These are phyloP conservation scores for Rhegmatorhina hoffmannsi DNA, from an alignment of 2,113 vertebrate genomes.

Conservation along the genomic window DNA sequence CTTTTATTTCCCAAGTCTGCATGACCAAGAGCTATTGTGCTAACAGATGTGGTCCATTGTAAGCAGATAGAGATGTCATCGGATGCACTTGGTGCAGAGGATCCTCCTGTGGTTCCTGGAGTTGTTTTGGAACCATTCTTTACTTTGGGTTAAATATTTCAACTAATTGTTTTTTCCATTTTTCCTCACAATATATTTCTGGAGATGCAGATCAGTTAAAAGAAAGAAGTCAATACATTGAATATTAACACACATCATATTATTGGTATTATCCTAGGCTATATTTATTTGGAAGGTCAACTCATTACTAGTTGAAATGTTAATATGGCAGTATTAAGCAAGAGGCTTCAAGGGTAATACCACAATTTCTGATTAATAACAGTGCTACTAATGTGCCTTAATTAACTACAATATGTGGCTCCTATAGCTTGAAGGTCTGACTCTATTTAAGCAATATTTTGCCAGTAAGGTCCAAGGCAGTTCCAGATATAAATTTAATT, in stretches of 20 bases:
- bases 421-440: constrained; percentile 7
- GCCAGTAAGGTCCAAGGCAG: background rate
- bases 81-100: background rate
- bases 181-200: background rate
- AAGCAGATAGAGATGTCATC: background rate
- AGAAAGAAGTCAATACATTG: background rate
- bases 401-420: constrained; percentile 33
- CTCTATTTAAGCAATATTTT: constrained; percentile 18
- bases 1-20: background rate
- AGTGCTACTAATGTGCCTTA: constrained; percentile 30
- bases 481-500: constrained; percentile 24
- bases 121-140: background rate
- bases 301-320: constrained; percentile 24
- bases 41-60: background rate
- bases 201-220: background rate
- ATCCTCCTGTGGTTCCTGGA: background rate
- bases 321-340: constrained; percentile 13
- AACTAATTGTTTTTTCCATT: background rate
- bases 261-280: constrained; percentile 18
- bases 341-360: constrained; percentile 9
- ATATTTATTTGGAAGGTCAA: constrained; percentile 27
- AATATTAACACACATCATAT: background rate
- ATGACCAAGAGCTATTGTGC: background rate
- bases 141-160: background rate
- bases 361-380: constrained; percentile 46